Conservation (phyloP, 37 sponge, comb jelly and placozoan genomes). For the Halichondria panicea region DNA sequence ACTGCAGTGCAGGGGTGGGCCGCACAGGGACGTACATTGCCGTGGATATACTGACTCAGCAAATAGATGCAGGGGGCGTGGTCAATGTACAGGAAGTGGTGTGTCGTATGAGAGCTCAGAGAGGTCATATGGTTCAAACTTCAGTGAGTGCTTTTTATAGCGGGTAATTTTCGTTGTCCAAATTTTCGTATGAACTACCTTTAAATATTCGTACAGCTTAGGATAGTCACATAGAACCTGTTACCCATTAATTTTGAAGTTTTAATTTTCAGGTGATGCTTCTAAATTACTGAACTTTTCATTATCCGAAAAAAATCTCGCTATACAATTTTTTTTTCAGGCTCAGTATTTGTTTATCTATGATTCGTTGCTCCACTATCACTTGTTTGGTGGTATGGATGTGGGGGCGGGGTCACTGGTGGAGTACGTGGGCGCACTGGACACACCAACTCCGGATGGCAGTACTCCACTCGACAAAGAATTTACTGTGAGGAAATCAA, state of each 20-base stretch:
- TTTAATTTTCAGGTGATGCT: neutral
- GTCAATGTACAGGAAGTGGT: constrained; percentile 60
- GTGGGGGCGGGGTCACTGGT: neutral
- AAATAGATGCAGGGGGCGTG: constrained; percentile 20
- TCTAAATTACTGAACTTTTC: neutral
- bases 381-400: constrained; percentile 20
- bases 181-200: neutral
- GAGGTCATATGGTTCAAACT: constrained; percentile 76
- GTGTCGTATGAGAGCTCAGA: constrained; percentile 59
- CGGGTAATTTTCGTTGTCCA: neutral
- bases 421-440: neutral
- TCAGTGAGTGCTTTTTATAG: constrained; percentile 33
- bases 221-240: neutral
- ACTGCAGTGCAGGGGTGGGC: constrained; percentile 91
- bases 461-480: constrained; percentile 5
- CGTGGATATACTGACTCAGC: constrained; percentile 52
- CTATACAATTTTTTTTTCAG: constrained; percentile 3
- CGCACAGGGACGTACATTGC: constrained; percentile 81
- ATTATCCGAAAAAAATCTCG: neutral
- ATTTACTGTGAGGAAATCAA: constrained; percentile 9
- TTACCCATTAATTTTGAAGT: neutral
- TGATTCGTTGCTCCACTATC: constrained; percentile 27
- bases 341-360: constrained; percentile 58
- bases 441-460: neutral
- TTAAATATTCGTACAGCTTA: too few species aligned